A percentile compares a stretch with the other conserved stretches of the same genome.
Conservation (phyloP, 1,140 invertebrate species). For the Drosophila punjabiensis region DNA sequence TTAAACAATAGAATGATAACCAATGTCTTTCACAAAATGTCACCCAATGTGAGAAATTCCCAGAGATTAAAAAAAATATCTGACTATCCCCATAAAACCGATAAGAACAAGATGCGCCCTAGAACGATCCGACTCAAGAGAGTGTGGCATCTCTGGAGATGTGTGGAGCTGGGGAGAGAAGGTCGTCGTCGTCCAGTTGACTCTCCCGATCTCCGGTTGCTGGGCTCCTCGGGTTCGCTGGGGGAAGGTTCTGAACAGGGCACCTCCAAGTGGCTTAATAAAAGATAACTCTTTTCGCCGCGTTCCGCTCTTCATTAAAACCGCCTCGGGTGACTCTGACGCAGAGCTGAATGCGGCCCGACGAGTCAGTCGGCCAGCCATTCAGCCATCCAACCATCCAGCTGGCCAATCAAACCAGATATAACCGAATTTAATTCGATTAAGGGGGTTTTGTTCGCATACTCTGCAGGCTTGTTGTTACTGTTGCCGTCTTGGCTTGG, state of each 20-base stretch:
- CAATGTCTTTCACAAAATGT: not conserved
- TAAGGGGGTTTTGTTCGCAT: slow-evolving; percentile 69
- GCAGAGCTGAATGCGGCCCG: slow-evolving; percentile 29
- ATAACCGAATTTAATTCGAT: slow-evolving; percentile 85
- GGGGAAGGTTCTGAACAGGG: slow-evolving; percentile 1
- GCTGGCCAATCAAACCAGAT: slow-evolving; percentile 78
- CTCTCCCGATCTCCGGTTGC: slow-evolving; percentile 18
- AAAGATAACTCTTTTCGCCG: slow-evolving; percentile 42
- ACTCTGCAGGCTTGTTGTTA: slow-evolving; percentile 52
- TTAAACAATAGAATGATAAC: not conserved
- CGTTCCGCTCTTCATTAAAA: slow-evolving; percentile 36
- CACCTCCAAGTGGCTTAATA: slow-evolving; percentile 29
- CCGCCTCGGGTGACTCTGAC: slow-evolving; percentile 28
- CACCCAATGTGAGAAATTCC: not conserved
- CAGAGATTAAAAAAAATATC: not conserved
- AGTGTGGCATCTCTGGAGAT: not conserved
- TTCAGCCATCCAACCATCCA: slow-evolving; percentile 18
- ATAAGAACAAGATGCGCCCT: slow-evolving; percentile 10
- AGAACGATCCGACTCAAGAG: slow-evolving; percentile 6
- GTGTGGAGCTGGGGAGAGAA: slow-evolving; percentile 3
- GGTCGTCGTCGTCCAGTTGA: not conserved
- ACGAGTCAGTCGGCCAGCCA: slow-evolving; percentile 17
- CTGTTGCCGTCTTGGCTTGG: slow-evolving; percentile 25
- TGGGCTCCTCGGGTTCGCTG: not conserved
- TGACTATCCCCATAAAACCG: slow-evolving; percentile 1